These are phyloP conservation scores for Bombyx huttoni DNA, from an alignment of 2,888 invertebrate genomes.

Conservation along the genomic window DNA sequence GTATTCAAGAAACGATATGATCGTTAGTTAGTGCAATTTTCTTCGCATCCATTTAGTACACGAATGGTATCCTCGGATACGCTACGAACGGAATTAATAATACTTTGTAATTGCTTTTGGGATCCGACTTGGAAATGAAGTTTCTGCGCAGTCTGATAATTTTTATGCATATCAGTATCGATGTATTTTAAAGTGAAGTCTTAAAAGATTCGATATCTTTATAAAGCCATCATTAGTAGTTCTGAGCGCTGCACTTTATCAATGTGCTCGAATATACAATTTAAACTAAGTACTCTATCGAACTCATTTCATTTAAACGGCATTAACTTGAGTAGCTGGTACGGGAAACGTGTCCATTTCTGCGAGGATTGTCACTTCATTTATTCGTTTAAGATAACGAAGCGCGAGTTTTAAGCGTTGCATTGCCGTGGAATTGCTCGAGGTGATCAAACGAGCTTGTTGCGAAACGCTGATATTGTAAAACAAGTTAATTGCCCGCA, in stretches of 20 bases:
- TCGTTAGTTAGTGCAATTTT: slow-evolving; percentile 69
- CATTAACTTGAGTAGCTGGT: slow-evolving; percentile 28
- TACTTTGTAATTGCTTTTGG: slow-evolving; percentile 50
- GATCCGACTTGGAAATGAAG: slow-evolving; percentile 40
- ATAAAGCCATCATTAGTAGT: slow-evolving; percentile 11
- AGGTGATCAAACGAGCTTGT: background rate
- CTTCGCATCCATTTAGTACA: slow-evolving; percentile 47
- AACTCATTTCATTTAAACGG: slow-evolving; percentile 28
- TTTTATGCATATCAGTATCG: slow-evolving; percentile 11
- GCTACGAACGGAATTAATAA: slow-evolving; percentile 47
- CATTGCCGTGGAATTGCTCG: background rate
- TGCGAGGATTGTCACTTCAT: slow-evolving; percentile 39
- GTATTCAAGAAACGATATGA: slow-evolving; percentile 64
- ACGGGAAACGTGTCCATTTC: slow-evolving; percentile 22
- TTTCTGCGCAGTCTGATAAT: slow-evolving; percentile 35
- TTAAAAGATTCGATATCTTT: background rate
- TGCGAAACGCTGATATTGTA: background rate
- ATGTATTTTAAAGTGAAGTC: background rate
- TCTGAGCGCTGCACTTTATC: slow-evolving; percentile 20
- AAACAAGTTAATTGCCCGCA: background rate
- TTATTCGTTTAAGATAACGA: slow-evolving; percentile 35
- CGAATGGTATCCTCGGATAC: slow-evolving; percentile 41
- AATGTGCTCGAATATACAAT: slow-evolving; percentile 20
- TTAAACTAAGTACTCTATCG: slow-evolving; percentile 20
- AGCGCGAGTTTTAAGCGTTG: slow-evolving; percentile 14